Evolutionary conservation across 2,797 vertebrate genomes (phyloP).

Genomic region (Propithecus perrieri): DNA sequence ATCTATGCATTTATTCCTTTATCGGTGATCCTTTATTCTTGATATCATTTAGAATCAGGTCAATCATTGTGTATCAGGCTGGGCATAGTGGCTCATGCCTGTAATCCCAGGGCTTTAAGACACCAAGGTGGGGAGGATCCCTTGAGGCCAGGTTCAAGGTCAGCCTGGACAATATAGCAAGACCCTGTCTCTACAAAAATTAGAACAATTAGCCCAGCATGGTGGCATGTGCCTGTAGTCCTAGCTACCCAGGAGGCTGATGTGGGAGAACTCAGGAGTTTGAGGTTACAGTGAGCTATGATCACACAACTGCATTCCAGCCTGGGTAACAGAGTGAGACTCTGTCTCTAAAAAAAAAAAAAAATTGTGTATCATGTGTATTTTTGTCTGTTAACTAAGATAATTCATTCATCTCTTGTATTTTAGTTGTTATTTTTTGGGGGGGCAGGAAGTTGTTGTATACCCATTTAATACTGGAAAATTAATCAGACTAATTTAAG

Average conservation of each 20-base stretch:
- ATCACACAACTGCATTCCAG: not conserved
- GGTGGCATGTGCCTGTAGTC: not conserved
- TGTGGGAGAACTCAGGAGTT: not conserved
- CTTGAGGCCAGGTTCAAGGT: not conserved
- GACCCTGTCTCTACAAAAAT: not conserved
- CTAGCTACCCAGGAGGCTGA: not conserved
- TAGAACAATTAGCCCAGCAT: not conserved
- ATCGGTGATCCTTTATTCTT: not conserved
- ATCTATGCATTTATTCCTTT: not conserved
- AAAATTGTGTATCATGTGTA: not conserved
- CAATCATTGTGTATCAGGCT: not conserved
- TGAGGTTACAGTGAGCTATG: not conserved
- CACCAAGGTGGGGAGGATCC: not conserved
- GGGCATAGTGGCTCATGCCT: not conserved
- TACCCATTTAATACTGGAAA: not conserved
- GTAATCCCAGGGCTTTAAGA: not conserved
- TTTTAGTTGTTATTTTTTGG: not conserved
- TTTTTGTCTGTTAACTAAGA: slow-evolving; percentile 27
- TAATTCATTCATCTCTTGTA: not conserved
- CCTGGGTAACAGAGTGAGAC: not conserved
- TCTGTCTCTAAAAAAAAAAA: not conserved
- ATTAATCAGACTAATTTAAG: not conserved
- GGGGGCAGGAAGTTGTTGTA: not conserved
- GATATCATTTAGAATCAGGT: not conserved
- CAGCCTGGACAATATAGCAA: not conserved